A percentile compares a stretch with the other conserved stretches of the same genome.
These are phyloP conservation scores for Gibbula magus DNA, from an alignment of 2,888 invertebrate species.

Conservation along the genomic window DNA sequence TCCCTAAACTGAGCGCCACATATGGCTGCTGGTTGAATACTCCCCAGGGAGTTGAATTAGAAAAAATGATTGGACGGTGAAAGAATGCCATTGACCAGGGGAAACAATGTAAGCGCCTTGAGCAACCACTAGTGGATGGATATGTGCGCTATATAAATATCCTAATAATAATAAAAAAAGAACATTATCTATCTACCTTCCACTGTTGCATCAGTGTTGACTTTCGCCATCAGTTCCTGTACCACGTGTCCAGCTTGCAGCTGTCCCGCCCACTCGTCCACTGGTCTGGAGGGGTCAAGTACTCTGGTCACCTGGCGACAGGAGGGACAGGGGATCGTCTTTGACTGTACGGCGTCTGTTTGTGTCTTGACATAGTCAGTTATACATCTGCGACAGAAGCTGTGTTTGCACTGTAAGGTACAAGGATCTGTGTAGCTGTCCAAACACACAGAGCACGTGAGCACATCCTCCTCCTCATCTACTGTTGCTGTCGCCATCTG, in stretches of 20 bases:
- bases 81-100: too few species aligned
- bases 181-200: too few species aligned
- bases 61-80: too few species aligned
- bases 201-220: neutral
- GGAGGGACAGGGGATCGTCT: neutral
- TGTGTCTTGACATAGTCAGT: neutral
- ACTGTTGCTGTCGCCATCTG: neutral
- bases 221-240: neutral
- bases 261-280: neutral
- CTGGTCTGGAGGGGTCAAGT: neutral
- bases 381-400: neutral
- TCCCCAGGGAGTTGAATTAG: too few species aligned
- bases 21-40: too few species aligned
- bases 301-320: neutral
- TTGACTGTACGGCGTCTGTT: neutral
- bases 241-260: neutral
- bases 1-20: too few species aligned
- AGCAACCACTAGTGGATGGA: too few species aligned
- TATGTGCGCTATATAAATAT: too few species aligned
- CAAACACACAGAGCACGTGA: neutral
- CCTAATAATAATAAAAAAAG: too few species aligned
- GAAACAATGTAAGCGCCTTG: too few species aligned
- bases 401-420: neutral
- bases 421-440: neutral
- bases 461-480: neutral